Percentiles rank a stretch among this genome's conserved stretches.
Conservation (phyloP, 2,113 vertebrate genomes). For the Noturus placidus region DNA sequence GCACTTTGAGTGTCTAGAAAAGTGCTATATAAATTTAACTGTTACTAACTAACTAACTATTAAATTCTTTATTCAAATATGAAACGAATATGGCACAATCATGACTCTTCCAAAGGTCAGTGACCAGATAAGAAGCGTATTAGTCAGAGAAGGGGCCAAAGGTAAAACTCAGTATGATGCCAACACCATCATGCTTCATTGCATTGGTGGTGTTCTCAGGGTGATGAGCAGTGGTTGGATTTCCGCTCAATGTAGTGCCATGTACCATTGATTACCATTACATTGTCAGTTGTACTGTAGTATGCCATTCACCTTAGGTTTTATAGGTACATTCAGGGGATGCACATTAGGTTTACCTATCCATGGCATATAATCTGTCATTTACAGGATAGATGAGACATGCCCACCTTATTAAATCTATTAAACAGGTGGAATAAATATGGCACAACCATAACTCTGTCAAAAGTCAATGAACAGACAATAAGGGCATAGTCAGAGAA, state of each 20-base stretch:
- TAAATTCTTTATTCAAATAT: neutral
- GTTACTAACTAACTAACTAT: no score
- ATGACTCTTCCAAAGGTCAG: neutral
- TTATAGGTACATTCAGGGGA: conserved; percentile 16
- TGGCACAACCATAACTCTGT: neutral
- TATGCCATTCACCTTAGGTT: conserved; percentile 14
- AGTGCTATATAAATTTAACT: no score
- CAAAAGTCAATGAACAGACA: neutral
- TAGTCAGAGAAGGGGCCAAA: neutral
- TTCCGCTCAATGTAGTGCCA: neutral
- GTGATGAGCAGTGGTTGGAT: no score
- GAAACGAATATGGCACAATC: neutral
- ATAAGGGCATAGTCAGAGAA: neutral
- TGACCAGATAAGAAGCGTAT: neutral
- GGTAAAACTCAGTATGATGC: neutral
- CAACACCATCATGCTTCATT: neutral
- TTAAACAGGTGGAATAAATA: neutral
- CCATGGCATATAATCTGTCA: neutral
- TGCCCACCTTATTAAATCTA: neutral
- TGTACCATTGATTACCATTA: neutral
- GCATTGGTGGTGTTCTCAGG: no score
- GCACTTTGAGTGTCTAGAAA: no score
- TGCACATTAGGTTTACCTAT: conserved; percentile 13
- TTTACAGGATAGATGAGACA: conserved; percentile 17
- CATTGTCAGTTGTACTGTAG: neutral